Evolutionary conservation across 2,797 vertebrate species (phyloP).

Genomic region (Pseudochirops cupreus): DNA sequence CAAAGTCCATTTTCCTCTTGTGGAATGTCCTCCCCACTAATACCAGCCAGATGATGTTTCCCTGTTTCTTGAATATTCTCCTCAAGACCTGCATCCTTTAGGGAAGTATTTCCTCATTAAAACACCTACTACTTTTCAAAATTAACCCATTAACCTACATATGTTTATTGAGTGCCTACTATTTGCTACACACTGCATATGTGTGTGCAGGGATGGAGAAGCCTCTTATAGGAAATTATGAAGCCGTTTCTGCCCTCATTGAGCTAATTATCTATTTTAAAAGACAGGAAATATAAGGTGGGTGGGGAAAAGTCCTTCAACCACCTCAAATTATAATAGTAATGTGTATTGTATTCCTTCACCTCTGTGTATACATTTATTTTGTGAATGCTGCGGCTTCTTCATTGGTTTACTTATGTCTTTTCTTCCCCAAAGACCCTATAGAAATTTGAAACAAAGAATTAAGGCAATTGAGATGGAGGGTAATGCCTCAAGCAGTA

Average conservation of each 20-base stretch:
- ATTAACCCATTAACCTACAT: not conserved
- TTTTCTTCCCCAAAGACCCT: not conserved
- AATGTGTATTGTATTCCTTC: not conserved
- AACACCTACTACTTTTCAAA: not conserved
- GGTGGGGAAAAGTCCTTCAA: not conserved
- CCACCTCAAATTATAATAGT: not conserved
- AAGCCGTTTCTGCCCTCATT: not conserved
- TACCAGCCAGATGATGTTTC: not conserved
- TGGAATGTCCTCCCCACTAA: not conserved
- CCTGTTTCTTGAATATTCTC: not conserved
- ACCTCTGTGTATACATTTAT: not conserved
- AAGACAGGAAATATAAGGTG: not conserved
- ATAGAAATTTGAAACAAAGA: not conserved
- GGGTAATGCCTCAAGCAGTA: not conserved
- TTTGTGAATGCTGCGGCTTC: not conserved
- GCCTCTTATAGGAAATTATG: not conserved
- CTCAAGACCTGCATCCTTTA: not conserved
- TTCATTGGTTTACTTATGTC: not conserved
- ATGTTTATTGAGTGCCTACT: not conserved
- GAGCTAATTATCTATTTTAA: not conserved
- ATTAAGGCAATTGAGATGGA: not conserved
- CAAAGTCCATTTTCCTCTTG: not conserved
- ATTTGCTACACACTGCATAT: too few relatives aligned
- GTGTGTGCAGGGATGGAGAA: too few relatives aligned
- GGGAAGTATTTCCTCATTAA: not conserved